phyloP scores from a whole-genome alignment of 92 coral and sea anemone species.

The Zoanthus sociatus region DNA sequence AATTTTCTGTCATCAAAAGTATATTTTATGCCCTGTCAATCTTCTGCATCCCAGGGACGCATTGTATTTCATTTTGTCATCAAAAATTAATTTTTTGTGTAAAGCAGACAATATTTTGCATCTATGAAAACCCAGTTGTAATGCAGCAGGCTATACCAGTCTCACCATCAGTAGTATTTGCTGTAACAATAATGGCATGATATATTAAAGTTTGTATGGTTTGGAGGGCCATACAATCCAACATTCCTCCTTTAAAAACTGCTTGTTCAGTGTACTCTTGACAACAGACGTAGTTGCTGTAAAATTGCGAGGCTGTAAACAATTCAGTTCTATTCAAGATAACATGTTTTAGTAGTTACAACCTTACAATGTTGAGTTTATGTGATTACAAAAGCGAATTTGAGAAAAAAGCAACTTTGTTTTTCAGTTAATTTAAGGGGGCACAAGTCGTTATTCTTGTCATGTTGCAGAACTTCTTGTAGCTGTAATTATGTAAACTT shows the following conservation, averaged over 20 bases:
- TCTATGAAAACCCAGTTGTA: conserved; percentile 7
- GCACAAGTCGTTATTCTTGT: background rate
- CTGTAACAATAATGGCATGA: conserved; percentile 1
- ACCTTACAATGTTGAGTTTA: conserved; percentile 9
- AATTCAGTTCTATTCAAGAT: conserved; percentile 10
- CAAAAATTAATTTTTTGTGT: conserved; percentile 1
- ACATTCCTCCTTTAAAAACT: conserved; percentile 31
- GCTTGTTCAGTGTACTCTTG: conserved; percentile 32
- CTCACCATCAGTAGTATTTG: conserved; percentile 16
- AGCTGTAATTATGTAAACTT: conserved; percentile 27
- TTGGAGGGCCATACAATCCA: conserved; percentile 37
- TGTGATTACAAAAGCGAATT: conserved; percentile 15
- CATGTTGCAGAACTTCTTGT: conserved; percentile 7
- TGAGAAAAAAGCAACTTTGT: conserved; percentile 4
- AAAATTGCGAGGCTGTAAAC: conserved; percentile 26
- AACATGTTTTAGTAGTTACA: conserved; percentile 6
- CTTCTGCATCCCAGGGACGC: no score
- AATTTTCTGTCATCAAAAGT: background rate
- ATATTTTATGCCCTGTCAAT: background rate
- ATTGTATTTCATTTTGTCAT: background rate
- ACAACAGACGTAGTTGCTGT: conserved; percentile 24
- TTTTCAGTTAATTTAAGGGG: conserved; percentile 17
- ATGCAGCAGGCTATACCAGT: conserved; percentile 26
- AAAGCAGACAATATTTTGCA: conserved; percentile 3
- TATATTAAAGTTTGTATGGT: conserved; percentile 22